Percentiles rank a stretch among this genome's conserved stretches.
phyloP scores from a whole-genome alignment of 2,113 vertebrate genomes.

The Nothoprocta pentlandii region DNA sequence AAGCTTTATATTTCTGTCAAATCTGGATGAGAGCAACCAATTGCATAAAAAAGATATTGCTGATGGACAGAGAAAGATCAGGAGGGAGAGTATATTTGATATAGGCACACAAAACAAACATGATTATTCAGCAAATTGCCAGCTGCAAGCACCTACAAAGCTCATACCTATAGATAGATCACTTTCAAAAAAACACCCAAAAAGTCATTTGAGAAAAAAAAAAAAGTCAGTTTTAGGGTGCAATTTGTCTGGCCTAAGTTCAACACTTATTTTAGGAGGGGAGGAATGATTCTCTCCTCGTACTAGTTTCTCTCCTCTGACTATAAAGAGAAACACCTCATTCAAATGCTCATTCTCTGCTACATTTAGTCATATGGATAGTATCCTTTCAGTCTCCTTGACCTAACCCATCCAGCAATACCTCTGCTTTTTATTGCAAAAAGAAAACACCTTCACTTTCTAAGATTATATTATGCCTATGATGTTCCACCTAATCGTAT shows the following conservation, averaged over 20 bases:
- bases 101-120: not conserved
- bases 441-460: not conserved
- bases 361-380: not conserved
- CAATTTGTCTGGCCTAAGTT: not conserved
- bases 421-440: not conserved
- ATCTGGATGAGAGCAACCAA: not conserved
- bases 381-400: not conserved
- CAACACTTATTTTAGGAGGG: not conserved
- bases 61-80: not conserved
- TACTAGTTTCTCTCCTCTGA: not conserved
- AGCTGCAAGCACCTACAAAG: not conserved
- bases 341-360: not conserved
- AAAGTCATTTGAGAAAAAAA: not conserved
- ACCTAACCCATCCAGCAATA: not conserved
- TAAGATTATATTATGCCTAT: not conserved
- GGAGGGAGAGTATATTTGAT: not conserved
- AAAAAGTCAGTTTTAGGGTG: not conserved
- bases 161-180: accelerated
- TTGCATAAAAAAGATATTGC: not conserved
- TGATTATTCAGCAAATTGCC: not conserved
- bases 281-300: accelerated
- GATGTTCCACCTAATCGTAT: not conserved
- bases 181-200: not conserved
- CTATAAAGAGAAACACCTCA: not conserved
- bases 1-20: not conserved